These are phyloP conservation scores for Falco naumanni DNA, from an alignment of 2,797 vertebrate species.

Conservation along the genomic window DNA sequence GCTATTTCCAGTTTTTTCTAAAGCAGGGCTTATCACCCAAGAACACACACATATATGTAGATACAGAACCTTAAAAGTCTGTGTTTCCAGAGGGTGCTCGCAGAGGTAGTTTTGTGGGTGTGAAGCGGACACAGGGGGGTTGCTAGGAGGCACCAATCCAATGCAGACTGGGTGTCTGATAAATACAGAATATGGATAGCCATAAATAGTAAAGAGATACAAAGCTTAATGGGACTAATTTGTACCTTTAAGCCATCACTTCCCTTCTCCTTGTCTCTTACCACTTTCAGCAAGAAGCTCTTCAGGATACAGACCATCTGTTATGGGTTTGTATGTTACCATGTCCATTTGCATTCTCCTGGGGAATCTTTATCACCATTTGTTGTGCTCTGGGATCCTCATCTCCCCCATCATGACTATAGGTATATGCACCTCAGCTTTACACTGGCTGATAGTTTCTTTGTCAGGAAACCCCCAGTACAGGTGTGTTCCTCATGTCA, in stretches of 20 bases:
- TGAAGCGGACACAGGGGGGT: not conserved
- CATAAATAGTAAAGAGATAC: not conserved
- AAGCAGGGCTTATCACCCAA: not conserved
- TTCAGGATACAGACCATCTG: not conserved
- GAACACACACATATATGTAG: not conserved
- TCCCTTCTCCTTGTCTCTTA: not conserved
- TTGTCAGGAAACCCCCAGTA: not conserved
- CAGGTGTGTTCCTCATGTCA: not conserved
- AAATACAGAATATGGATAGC: not conserved
- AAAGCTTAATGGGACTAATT: not conserved
- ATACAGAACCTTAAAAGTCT: not conserved
- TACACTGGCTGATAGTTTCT: not conserved
- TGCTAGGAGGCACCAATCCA: not conserved
- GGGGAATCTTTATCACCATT: not conserved
- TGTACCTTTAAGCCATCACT: not conserved
- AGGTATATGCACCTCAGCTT: not conserved
- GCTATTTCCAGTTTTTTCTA: not conserved
- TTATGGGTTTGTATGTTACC: not conserved
- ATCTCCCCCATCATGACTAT: fast-evolving
- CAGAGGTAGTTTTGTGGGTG: not conserved
- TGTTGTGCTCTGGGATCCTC: not conserved
- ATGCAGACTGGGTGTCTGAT: not conserved
- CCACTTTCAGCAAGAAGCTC: not conserved
- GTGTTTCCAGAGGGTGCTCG: not conserved
- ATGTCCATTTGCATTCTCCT: not conserved